A percentile compares a stretch with the other conserved stretches of the same genome.
These are phyloP conservation scores for Platycercus adscitus DNA, from an alignment of 2,113 vertebrate species.

Conservation along the genomic window DNA sequence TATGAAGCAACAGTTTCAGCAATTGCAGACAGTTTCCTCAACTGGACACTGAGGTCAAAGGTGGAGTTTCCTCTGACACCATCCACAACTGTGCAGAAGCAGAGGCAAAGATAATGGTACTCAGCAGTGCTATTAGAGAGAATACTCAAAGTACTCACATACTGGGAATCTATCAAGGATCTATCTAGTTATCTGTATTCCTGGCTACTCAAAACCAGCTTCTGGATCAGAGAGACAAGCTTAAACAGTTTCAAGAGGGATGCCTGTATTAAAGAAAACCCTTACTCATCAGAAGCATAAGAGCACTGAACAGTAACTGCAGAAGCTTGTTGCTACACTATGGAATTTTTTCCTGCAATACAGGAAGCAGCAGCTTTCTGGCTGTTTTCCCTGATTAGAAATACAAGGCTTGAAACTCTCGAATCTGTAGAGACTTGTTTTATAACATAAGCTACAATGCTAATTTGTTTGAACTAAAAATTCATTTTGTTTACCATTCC, in stretches of 20 bases:
- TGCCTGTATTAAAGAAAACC: fast-evolving
- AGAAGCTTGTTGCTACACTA: not conserved
- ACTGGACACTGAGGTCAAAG: not conserved
- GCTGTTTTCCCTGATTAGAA: not conserved
- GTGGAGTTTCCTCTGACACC: not conserved
- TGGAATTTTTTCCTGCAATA: not conserved
- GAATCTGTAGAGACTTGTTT: not conserved
- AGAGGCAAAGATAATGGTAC: not conserved
- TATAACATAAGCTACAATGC: not conserved
- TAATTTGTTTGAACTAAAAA: not conserved
- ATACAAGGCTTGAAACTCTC: not conserved
- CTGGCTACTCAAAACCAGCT: not conserved
- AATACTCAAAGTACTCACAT: not conserved
- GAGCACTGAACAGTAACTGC: not conserved
- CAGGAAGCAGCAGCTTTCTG: not conserved
- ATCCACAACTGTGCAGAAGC: not conserved
- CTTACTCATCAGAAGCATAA: not conserved
- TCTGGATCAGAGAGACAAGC: not conserved
- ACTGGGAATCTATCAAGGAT: not conserved
- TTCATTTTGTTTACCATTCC: not conserved
- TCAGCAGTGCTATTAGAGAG: not conserved
- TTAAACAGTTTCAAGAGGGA: not conserved
- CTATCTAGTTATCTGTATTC: not conserved
- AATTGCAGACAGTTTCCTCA: not conserved
- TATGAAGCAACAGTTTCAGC: not conserved